A percentile compares a stretch with the other conserved stretches of the same genome.
Conservation (phyloP, 2,797 vertebrate genomes). For the Tinamus major region DNA sequence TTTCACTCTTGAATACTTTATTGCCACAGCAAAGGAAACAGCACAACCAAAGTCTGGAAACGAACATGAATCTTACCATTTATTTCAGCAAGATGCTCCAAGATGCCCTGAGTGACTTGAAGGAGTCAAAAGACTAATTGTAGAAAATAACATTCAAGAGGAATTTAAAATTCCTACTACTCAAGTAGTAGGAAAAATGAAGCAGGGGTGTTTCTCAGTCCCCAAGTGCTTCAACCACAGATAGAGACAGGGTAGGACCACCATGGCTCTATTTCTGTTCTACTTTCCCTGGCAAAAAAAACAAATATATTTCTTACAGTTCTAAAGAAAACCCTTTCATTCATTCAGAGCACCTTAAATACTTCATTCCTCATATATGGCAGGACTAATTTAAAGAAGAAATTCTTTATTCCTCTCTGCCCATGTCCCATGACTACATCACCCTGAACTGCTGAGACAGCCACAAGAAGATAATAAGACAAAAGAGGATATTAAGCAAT, state of each 20-base stretch:
- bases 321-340: neutral
- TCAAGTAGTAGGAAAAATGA: neutral
- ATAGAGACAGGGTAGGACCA: neutral
- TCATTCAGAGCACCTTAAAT: neutral
- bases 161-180: neutral
- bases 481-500: constrained; percentile 3
- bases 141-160: neutral
- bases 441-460: constrained; percentile 54
- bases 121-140: too few species aligned
- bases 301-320: constrained; percentile 6
- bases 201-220: neutral
- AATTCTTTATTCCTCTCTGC: constrained; percentile 37
- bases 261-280: neutral
- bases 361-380: neutral
- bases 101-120: too few species aligned
- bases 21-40: neutral
- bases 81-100: neutral
- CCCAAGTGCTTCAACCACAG: neutral
- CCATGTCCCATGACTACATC: neutral
- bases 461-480: neutral
- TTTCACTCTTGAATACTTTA: neutral
- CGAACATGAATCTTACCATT: neutral
- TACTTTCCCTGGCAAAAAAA: neutral
- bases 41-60: neutral
- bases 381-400: constrained; percentile 13